Conservation (phyloP, 2,797 vertebrate species). For the Rhinichthys osculus region DNA sequence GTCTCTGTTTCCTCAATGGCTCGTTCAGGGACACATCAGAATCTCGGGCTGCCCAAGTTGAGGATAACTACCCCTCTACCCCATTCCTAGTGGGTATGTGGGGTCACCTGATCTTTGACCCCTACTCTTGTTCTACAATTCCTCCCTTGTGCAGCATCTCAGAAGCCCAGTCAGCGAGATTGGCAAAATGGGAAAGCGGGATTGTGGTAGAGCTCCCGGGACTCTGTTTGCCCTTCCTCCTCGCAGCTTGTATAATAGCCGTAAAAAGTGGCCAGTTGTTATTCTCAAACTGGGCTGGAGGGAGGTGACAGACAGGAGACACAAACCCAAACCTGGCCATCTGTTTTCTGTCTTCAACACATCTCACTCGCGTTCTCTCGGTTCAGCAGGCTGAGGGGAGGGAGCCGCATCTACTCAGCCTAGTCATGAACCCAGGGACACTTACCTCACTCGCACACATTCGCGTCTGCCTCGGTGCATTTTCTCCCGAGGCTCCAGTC, state of each 20-base stretch:
- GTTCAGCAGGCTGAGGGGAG: conserved; percentile 15
- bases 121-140: conserved; percentile 39
- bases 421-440: conserved; percentile 47
- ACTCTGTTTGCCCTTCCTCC: neutral
- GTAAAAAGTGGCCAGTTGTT: conserved; percentile 47
- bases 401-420: conserved; percentile 31
- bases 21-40: conserved; percentile 22
- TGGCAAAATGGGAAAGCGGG: neutral
- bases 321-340: conserved; percentile 48
- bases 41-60: neutral
- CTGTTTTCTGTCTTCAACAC: conserved; percentile 41
- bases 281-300: conserved; percentile 31
- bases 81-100: conserved; percentile 20
- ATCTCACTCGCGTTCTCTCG: neutral
- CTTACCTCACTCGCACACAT: conserved; percentile 36
- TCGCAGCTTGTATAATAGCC: conserved; percentile 25
- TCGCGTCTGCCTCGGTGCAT: conserved; percentile 11
- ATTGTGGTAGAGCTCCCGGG: neutral
- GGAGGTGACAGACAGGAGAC: conserved; percentile 51
- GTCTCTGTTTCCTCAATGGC: conserved; percentile 47
- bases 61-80: neutral
- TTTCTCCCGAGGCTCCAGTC: conserved; percentile 48
- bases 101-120: conserved; percentile 46
- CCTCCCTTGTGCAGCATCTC: conserved; percentile 27
- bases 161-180: conserved; percentile 16